phyloP scores from a whole-genome alignment of 2,113 vertebrate genomes.

The Excalfactoria chinensis region DNA sequence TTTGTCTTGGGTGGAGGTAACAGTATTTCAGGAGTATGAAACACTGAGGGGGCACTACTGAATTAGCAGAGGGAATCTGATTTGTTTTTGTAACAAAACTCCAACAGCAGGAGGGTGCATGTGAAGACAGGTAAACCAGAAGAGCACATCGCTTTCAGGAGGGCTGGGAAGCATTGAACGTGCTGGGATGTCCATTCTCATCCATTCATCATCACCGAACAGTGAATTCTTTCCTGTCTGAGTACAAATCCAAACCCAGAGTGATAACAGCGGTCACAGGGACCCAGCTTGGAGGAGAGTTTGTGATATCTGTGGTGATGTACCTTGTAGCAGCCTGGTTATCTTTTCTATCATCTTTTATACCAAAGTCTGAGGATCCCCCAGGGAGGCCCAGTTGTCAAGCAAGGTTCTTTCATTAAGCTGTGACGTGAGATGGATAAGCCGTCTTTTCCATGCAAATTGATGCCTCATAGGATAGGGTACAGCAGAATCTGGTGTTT shows the following conservation, averaged over 20 bases:
- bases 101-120: not conserved
- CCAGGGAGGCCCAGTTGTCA: not conserved
- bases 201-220: not conserved
- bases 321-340: not conserved
- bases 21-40: not conserved
- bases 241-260: not conserved
- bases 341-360: not conserved
- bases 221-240: not conserved
- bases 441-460: not conserved
- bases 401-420: not conserved
- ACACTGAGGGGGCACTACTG: not conserved
- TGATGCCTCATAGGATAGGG: not conserved
- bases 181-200: not conserved
- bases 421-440: not conserved
- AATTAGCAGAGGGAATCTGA: not conserved
- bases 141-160: fast-evolving
- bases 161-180: not conserved
- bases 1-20: not conserved
- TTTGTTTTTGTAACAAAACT: not conserved
- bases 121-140: not conserved
- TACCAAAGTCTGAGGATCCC: not conserved
- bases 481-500: not conserved
- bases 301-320: not conserved
- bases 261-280: not conserved
- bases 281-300: not conserved